Evolutionary conservation across 2,113 vertebrate species (phyloP), one percentile per base, ranked within the genome.

Genomic region (Gopherus flavomarginatus): DNA sequence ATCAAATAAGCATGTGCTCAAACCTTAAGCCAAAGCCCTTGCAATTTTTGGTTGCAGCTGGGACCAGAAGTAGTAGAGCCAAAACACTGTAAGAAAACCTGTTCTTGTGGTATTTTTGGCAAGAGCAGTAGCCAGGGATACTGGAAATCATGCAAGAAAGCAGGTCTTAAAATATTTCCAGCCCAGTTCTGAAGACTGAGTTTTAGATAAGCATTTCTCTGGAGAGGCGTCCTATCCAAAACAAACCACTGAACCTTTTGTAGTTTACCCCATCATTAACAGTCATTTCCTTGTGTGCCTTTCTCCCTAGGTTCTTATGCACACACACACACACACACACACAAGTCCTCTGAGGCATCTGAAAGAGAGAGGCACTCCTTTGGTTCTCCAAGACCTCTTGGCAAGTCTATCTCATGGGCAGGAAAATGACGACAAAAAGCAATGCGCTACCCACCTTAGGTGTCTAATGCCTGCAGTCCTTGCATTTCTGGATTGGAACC

Each of bases 181-280:
- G 53, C 29, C 26, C 16, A 86, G 35, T 69, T 96, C 59, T 83
- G 75, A 94, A 84, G 86, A 49, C 42, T 89, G 89, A 94, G 82
- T 84, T 94, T 94, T 94, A 95, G 90, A 93, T 95, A 97, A 95
- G 78, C 8, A 6, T 94, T 93, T 94, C 69, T 50, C 42, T 94
- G 81, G 52, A 69, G 5, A 72, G 56, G 56, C 38, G 85, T 82
- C 90, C 80, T 90, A 91, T 94, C 90, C 96, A 95, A 96, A 96
- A 88, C 42, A 96, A 96, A 57, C 62, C 59, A 85, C 52, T 35
- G 65, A 95, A 77, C 26, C 29, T 92, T 96, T 38, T 85, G 72
- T 85, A 94, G 90, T 56, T 56, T 96, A 75, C 90, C 50, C 77
- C 57, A 0, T 90, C 90, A 83, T 69, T 92, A 87, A 75, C 9